phyloP scores from a whole-genome alignment of 2,113 vertebrate species.

The Tragelaphus buxtoni region DNA sequence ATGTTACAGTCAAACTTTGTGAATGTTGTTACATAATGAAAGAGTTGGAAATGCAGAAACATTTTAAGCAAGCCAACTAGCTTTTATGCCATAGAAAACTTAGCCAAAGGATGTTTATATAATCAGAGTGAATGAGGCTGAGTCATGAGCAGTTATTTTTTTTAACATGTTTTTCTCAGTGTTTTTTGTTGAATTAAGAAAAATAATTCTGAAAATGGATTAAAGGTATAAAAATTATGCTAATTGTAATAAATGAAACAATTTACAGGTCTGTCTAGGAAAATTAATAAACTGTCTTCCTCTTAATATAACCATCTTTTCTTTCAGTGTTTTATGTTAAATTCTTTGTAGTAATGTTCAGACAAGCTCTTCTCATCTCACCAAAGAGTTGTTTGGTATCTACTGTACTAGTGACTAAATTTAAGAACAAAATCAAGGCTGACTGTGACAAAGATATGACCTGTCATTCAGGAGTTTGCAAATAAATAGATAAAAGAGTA shows the following conservation, averaged over 20 bases:
- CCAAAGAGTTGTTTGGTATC: neutral
- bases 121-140: neutral
- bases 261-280: neutral
- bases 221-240: neutral
- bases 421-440: neutral
- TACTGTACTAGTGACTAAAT: neutral
- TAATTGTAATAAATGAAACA: neutral
- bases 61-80: neutral
- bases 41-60: neutral
- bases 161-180: neutral
- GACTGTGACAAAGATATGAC: neutral
- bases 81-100: neutral
- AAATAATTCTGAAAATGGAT: conserved; percentile 29
- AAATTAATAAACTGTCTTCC: neutral
- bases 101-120: neutral
- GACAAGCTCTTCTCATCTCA: neutral
- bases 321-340: neutral
- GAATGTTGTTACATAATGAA: neutral
- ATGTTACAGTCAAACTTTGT: neutral
- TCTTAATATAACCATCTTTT: neutral
- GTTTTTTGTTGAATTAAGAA: conserved; percentile 7
- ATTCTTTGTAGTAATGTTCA: neutral
- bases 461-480: neutral
- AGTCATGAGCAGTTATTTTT: neutral
- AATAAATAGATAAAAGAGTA: neutral